These are phyloP conservation scores for Craseonycteris thonglongyai DNA, from an alignment of 2,113 vertebrate genomes.

Conservation along the genomic window DNA sequence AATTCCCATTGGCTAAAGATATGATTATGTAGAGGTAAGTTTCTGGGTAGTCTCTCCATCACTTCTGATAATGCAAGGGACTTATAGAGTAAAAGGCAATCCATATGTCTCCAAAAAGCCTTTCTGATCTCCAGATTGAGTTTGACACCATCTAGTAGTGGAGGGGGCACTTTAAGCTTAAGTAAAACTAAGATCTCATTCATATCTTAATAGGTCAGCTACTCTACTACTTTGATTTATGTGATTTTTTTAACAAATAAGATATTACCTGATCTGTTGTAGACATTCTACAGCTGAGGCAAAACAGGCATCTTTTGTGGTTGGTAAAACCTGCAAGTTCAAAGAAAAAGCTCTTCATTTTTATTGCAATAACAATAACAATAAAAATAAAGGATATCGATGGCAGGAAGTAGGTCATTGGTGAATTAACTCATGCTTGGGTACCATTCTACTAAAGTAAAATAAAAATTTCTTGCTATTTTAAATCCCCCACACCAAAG, in stretches of 20 bases:
- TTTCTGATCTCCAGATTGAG: not conserved
- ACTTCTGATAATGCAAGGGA: not conserved
- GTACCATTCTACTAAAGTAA: not conserved
- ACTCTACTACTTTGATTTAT: not conserved
- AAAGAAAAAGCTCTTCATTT: not conserved
- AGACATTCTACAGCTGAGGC: constrained; percentile 94
- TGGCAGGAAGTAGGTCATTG: not conserved
- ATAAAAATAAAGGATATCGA: not conserved
- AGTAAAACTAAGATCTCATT: not conserved
- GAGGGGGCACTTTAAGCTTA: not conserved
- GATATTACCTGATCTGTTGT: constrained; percentile 95
- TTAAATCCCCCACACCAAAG: not conserved
- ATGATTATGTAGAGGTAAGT: not conserved
- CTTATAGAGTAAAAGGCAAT: not conserved
- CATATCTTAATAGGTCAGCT: not conserved
- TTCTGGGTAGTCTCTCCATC: not conserved
- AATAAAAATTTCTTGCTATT: not conserved
- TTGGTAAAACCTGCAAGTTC: constrained; percentile 84
- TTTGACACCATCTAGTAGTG: not conserved
- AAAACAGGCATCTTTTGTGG: constrained; percentile 93
- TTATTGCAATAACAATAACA: not conserved
- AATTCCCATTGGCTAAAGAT: constrained; percentile 11
- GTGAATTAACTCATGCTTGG: not conserved
- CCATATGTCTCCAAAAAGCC: not conserved
- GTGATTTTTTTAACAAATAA: constrained; percentile 4